These are phyloP conservation scores for Thymelicus sylvestris DNA, from an alignment of 2,888 invertebrate species.

Conservation along the genomic window DNA sequence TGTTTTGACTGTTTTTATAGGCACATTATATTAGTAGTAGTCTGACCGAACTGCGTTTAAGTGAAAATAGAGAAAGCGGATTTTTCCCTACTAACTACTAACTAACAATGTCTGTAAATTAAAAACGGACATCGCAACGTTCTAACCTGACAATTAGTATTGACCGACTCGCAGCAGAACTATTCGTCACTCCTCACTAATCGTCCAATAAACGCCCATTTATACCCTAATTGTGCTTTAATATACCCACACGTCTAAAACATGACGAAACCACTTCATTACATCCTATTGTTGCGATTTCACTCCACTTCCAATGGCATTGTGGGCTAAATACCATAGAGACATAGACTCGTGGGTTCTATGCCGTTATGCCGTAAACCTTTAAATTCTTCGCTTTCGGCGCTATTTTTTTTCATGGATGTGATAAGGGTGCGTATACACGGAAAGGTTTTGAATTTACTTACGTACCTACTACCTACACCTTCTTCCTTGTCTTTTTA, in stretches of 20 bases:
- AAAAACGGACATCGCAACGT: too few relatives aligned
- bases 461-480: too few relatives aligned
- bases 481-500: too few relatives aligned
- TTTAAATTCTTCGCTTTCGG: conserved; percentile 18
- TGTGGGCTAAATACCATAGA: conserved; percentile 44
- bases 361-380: conserved; percentile 5
- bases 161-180: too few relatives aligned
- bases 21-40: too few relatives aligned
- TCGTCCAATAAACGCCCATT: conserved; percentile 76
- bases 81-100: too few relatives aligned
- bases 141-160: too few relatives aligned
- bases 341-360: neutral
- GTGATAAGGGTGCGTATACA: conserved; percentile 11
- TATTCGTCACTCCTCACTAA: conserved; percentile 54
- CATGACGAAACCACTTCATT: conserved; percentile 77
- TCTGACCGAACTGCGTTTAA: too few relatives aligned
- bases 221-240: conserved; percentile 77
- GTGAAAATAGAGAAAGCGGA: too few relatives aligned
- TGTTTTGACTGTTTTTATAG: too few relatives aligned
- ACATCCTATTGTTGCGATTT: conserved; percentile 69
- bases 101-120: too few relatives aligned
- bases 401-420: conserved; percentile 28
- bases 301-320: conserved; percentile 68
- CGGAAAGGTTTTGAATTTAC: too few relatives aligned
- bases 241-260: conserved; percentile 71